Conservation (phyloP, 2,888 invertebrate species). For the Lymantria dispar region DNA sequence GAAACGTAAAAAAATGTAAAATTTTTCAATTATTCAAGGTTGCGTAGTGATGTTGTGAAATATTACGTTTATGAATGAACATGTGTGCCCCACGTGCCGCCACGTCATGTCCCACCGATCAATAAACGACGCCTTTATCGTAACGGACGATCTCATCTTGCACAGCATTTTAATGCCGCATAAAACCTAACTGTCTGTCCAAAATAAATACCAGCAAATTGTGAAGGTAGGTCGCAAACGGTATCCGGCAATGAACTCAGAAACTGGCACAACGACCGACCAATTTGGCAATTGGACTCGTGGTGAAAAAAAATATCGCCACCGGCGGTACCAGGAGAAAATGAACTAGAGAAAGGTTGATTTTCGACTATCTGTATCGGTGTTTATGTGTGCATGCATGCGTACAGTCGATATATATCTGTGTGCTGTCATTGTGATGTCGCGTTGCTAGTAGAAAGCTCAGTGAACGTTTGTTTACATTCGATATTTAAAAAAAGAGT, state of each 20-base stretch:
- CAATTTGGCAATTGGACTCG: slow-evolving; percentile 58
- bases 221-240: slow-evolving; percentile 80
- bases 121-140: slow-evolving; percentile 50
- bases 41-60: neutral
- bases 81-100: slow-evolving; percentile 16
- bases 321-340: slow-evolving; percentile 65
- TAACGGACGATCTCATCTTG: slow-evolving; percentile 57
- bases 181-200: slow-evolving; percentile 74
- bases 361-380: slow-evolving; percentile 35
- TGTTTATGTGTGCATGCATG: slow-evolving; percentile 37
- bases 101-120: slow-evolving; percentile 39
- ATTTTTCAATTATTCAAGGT: neutral
- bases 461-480: slow-evolving; percentile 53
- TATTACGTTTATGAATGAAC: slow-evolving; percentile 33
- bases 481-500: slow-evolving; percentile 49
- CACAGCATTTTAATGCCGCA: slow-evolving; percentile 68
- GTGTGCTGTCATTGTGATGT: slow-evolving; percentile 31
- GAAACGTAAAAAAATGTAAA: neutral
- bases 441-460: slow-evolving; percentile 53
- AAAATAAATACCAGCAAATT: slow-evolving; percentile 68
- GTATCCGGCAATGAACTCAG: slow-evolving; percentile 66
- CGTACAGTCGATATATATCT: slow-evolving; percentile 40
- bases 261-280: slow-evolving; percentile 67
- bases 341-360: slow-evolving; percentile 70
- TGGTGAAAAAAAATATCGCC: slow-evolving; percentile 61